Percentiles rank a stretch among this genome's conserved stretches.
phyloP scores from a whole-genome alignment of 2,888 invertebrate species.

The Deroplatys truncata region DNA sequence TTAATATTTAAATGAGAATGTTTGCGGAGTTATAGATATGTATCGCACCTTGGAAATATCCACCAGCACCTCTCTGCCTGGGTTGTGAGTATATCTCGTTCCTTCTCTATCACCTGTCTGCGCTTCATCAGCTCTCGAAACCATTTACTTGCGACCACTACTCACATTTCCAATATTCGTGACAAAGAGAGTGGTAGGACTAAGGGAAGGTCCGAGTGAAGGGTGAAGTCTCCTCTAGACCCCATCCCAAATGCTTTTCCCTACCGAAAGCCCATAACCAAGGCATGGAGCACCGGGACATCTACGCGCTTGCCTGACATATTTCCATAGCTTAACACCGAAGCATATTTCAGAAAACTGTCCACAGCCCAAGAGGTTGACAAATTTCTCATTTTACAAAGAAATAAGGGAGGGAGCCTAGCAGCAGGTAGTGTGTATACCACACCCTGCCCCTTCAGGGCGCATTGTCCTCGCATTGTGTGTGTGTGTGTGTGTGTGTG shows the following conservation, averaged over 20 bases:
- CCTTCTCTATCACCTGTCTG: background rate
- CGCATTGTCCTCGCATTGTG: background rate
- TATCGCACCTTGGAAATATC: too few species aligned
- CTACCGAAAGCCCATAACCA: background rate
- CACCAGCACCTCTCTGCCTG: too few species aligned
- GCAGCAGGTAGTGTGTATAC: constrained; percentile 6
- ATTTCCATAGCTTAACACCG: constrained; percentile 30
- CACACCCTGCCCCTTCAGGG: background rate
- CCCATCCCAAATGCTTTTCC: background rate
- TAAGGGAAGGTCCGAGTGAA: background rate
- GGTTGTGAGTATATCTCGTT: too few species aligned
- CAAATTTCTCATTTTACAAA: constrained; percentile 34
- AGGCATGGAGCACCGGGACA: background rate
- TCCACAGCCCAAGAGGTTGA: constrained; percentile 29
- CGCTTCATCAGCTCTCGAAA: background rate
- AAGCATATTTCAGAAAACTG: constrained; percentile 31
- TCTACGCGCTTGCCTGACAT: constrained; percentile 20
- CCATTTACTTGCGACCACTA: constrained; percentile 13
- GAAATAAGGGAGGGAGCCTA: constrained; percentile 30
- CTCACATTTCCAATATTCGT: constrained; percentile 29
- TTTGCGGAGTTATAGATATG: too few species aligned
- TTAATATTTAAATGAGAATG: too few species aligned
- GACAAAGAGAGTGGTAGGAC: background rate
- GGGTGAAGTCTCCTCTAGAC: background rate
- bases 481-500: background rate